A percentile compares a stretch with the other conserved stretches of the same genome.
Conservation (phyloP, 2,888 invertebrate genomes). For the Ennomos quercinarius region DNA sequence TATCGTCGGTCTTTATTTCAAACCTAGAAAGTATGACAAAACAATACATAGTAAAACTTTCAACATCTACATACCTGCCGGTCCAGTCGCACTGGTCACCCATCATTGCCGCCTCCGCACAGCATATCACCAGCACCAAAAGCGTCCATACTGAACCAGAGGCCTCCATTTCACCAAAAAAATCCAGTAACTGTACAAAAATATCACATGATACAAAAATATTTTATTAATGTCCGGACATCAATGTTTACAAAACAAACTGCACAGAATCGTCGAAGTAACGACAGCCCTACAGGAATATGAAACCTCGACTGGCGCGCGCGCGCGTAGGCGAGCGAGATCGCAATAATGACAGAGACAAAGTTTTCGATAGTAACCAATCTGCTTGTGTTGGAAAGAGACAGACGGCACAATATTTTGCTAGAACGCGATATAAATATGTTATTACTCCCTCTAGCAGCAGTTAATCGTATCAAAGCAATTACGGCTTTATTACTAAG, state of each 20-base stretch:
- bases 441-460: slow-evolving; percentile 39
- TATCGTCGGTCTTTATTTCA: too few species aligned
- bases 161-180: slow-evolving; percentile 60
- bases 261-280: slow-evolving; percentile 36
- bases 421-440: slow-evolving; percentile 40
- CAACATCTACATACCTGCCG: slow-evolving; percentile 85
- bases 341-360: slow-evolving; percentile 39
- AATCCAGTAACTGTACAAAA: slow-evolving; percentile 41
- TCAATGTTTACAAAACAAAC: slow-evolving; percentile 59
- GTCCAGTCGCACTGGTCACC: slow-evolving; percentile 90
- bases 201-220: slow-evolving; percentile 59
- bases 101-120: slow-evolving; percentile 84
- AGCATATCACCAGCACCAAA: slow-evolving; percentile 69
- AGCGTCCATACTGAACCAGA: slow-evolving; percentile 68
- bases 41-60: slow-evolving; percentile 33
- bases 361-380: slow-evolving; percentile 31
- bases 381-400: slow-evolving; percentile 54
- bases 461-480: not conserved
- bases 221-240: slow-evolving; percentile 39
- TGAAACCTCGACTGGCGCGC: slow-evolving; percentile 57
- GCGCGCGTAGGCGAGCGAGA: slow-evolving; percentile 25
- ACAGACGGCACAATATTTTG: slow-evolving; percentile 51
- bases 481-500: slow-evolving; percentile 5
- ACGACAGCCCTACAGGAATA: slow-evolving; percentile 45
- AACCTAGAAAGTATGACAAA: too few species aligned